Base-by-base conservation (phyloP, 2,113 vertebrate species). In the Bombycilla garrulus region DNA sequence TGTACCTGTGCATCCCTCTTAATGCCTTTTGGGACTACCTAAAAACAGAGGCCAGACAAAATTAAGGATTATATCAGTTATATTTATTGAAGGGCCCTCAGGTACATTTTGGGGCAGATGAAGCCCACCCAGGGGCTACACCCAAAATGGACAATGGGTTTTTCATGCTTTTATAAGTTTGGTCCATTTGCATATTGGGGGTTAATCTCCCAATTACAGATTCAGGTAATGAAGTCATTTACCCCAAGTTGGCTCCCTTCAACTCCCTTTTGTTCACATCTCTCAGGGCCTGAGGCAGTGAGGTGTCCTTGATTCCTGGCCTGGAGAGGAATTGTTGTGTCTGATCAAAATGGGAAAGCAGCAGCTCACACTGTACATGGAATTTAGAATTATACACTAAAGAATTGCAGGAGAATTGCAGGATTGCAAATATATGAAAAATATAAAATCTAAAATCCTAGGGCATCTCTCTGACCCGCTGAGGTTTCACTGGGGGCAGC, bases 401-500 rank as follows among this genome's bases (percentile, higher is more conserved):
- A 58, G 57, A 36, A 36, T 24, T 35, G 15, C n/a, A 35, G 22
- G n/a, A 58, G 57, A 36, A 36, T 24, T 35, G 15, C n/a, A 35
- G 22, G n/a, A 17, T 58, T 58, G 24, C 57, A 35, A 58, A 58
- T 25, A 36, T 16, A 36, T 58, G 23, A 36, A 24, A 58, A 24
- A 10, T 58, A 24, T 7, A 58, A 35, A 35, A 58, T 22, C 15
- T 58, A 23, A 35, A 57, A 24, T 24, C 56, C 56, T 57, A 24
- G 16, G 14, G 14, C 56, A 57, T 11, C 33, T 51, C 42, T 42
- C 23, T 1, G 1, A 13, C 16, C 12, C 4, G 0, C 16, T 2
- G 20, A 54, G 16, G 5, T 51, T 58, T 78, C 47, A 10, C 69
- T 71, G 48, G 9, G 67, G 35, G 29, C 15, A 25, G 3, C 3